Percentiles rank a stretch among this genome's conserved stretches.
Evolutionary conservation across 2,888 invertebrate genomes (phyloP).

Genomic region (Shargacucullia verbasci): DNA sequence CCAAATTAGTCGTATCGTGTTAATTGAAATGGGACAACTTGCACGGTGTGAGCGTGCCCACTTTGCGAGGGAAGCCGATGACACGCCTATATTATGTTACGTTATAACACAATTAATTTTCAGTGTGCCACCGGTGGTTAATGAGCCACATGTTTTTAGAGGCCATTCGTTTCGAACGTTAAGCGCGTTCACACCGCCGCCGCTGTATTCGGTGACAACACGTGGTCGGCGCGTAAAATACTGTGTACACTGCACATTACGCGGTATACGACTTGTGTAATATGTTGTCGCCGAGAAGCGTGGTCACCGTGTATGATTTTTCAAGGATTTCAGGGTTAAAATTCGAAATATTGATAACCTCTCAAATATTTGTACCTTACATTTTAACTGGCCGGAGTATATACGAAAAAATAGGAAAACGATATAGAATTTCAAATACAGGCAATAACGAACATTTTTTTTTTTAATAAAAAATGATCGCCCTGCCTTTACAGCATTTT

Average conservation of each 20-base stretch:
- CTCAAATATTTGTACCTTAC: too few relatives aligned
- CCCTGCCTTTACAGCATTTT: too few relatives aligned
- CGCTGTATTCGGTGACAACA: constrained; percentile 44
- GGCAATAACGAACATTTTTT: too few relatives aligned
- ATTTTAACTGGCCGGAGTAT: too few relatives aligned
- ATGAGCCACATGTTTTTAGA: constrained; percentile 59
- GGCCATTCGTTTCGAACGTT: constrained; percentile 52
- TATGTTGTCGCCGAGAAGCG: constrained; percentile 19
- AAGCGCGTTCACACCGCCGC: constrained; percentile 40
- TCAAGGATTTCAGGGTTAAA: constrained; percentile 13
- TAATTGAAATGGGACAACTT: constrained; percentile 59
- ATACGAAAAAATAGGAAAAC: too few relatives aligned
- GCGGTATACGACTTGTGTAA: constrained; percentile 22
- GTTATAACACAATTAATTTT: constrained; percentile 60
- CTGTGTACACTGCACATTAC: constrained; percentile 40
- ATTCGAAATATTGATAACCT: too few relatives aligned
- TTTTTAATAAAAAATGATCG: too few relatives aligned
- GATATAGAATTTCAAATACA: too few relatives aligned
- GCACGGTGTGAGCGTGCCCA: constrained; percentile 39
- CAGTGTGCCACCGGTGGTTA: constrained; percentile 45
- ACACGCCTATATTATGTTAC: constrained; percentile 55
- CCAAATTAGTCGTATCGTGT: constrained; percentile 59
- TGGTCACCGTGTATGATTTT: constrained; percentile 13
- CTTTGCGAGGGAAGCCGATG: constrained; percentile 56
- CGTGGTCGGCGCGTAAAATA: constrained; percentile 51